Conservation (phyloP, 2,888 invertebrate species). For the Hesperia comma region DNA sequence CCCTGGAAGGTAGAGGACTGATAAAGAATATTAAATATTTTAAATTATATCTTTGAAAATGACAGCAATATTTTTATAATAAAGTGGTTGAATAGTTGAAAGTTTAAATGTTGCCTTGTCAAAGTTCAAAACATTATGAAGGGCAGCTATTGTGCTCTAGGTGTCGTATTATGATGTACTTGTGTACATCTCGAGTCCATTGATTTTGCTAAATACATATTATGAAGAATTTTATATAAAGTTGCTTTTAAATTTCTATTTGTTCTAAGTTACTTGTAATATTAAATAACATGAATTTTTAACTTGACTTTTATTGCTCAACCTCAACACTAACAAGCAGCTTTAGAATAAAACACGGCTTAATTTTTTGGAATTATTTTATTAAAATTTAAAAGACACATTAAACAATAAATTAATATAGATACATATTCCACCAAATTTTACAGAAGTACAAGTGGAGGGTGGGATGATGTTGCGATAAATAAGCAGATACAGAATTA, state of each 20-base stretch:
- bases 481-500: too few relatives aligned
- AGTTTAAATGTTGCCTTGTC: constrained; percentile 14
- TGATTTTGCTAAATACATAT: constrained; percentile 47
- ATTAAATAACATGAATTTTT: constrained; percentile 44
- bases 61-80: constrained; percentile 28
- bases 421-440: too few relatives aligned
- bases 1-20: constrained; percentile 46
- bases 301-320: constrained; percentile 17
- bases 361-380: not conserved
- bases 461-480: too few relatives aligned
- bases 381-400: not conserved
- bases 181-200: constrained; percentile 44
- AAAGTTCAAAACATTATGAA: constrained; percentile 18
- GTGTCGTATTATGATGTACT: constrained; percentile 16
- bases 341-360: not conserved
- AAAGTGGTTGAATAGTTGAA: constrained; percentile 14
- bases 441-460: too few relatives aligned
- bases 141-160: constrained; percentile 16
- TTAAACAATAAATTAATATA: too few relatives aligned
- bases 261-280: constrained; percentile 48
- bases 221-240: constrained; percentile 51
- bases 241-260: constrained; percentile 56
- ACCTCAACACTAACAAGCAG: too few relatives aligned
- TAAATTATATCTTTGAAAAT: constrained; percentile 23
- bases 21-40: constrained; percentile 37